phyloP scores from a whole-genome alignment of 2,113 vertebrate species.

The Bombycilla garrulus region DNA sequence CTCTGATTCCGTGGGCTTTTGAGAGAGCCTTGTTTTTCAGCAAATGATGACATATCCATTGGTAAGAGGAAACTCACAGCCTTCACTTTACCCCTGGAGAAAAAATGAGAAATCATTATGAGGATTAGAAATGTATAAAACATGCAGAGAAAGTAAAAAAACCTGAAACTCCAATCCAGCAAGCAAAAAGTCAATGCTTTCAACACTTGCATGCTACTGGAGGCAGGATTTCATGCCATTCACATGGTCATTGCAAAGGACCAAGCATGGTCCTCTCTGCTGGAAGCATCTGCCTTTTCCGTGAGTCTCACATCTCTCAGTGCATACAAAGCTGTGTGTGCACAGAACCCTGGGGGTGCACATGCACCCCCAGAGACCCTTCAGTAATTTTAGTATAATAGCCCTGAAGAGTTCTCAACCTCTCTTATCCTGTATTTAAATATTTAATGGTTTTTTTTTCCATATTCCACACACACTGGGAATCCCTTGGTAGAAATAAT shows the following conservation, averaged over 20 bases:
- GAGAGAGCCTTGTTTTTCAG: slow-evolving; percentile 76
- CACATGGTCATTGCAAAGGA: not conserved
- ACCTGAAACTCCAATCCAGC: fast-evolving
- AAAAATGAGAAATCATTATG: slow-evolving; percentile 1
- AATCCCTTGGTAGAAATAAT: not conserved
- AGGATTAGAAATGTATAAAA: not conserved
- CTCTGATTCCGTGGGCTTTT: slow-evolving; percentile 69
- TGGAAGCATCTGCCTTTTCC: not conserved
- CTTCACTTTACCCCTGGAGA: slow-evolving; percentile 86
- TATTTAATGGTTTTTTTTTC: not conserved
- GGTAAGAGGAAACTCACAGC: slow-evolving; percentile 91
- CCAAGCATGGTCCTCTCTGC: not conserved
- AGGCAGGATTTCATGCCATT: not conserved
- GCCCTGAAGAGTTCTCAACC: not conserved
- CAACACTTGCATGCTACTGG: fast-evolving
- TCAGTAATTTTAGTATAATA: not conserved
- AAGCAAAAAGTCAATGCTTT: not conserved
- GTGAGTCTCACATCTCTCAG: not conserved
- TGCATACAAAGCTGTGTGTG: fast-evolving
- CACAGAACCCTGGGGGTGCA: not conserved
- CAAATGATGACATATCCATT: slow-evolving; percentile 63
- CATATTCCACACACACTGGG: not conserved
- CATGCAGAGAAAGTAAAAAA: not conserved
- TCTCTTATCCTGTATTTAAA: not conserved
- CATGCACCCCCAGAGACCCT: not conserved